These are phyloP conservation scores for Silurus aristotelis DNA, from an alignment of 2,797 vertebrate genomes.

Conservation along the genomic window DNA sequence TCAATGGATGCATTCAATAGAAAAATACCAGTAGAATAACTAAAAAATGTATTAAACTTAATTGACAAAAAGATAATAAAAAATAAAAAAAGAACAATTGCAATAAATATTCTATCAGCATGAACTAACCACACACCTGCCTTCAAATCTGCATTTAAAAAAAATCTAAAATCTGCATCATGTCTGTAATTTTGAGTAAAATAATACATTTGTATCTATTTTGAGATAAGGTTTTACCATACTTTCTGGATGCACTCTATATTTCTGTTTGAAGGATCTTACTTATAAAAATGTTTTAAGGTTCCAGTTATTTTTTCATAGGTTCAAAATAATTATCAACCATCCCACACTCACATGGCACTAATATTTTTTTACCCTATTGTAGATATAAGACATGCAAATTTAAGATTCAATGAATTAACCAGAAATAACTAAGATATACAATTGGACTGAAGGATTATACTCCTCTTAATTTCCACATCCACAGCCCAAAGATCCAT, in stretches of 20 bases:
- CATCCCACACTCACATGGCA: not conserved
- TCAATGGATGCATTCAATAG: not conserved
- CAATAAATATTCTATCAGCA: not conserved
- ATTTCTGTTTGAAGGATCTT: not conserved
- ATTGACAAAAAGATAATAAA: not conserved
- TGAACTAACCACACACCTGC: constrained; percentile 81
- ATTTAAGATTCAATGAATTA: not conserved
- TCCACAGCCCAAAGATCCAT: too few species aligned
- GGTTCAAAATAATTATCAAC: not conserved
- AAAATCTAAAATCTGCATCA: constrained; percentile 99
- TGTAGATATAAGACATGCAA: not conserved
- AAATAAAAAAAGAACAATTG: not conserved
- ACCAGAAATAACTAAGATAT: not conserved
- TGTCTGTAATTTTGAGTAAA: constrained; percentile 81
- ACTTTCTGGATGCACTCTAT: too few species aligned
- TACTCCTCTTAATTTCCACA: too few species aligned
- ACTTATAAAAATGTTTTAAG: not conserved
- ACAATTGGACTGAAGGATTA: too few species aligned
- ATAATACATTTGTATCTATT: too few species aligned
- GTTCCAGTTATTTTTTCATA: not conserved
- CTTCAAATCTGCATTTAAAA: constrained; percentile 98
- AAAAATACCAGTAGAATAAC: not conserved
- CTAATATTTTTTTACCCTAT: not conserved
- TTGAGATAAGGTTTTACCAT: too few species aligned
- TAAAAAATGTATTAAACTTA: not conserved